Evolutionary conservation across 30 jellyfish, hydroid and myxozoan species (phyloP), one percentile per base, ranked within the genome.

Genomic region (Pseudorhiza aurosa): DNA sequence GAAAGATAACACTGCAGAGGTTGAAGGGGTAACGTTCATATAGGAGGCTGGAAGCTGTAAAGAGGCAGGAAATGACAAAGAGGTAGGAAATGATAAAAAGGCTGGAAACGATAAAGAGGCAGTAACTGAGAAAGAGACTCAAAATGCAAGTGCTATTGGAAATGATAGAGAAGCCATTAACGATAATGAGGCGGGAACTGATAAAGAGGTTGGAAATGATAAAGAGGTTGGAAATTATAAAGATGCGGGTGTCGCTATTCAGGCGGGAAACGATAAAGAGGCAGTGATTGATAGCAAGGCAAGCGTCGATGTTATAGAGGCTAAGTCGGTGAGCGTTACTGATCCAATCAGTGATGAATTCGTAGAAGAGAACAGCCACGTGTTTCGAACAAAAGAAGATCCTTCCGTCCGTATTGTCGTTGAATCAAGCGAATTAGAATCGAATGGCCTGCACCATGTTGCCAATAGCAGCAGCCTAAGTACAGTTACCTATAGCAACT

Each of bases 401-500:
- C n/a, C n/a, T n/a, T n/a, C n/a, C n/a, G n/a, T n/a, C n/a, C n/a
- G n/a, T n/a, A n/a, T n/a, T 14, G 14, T 53, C 8, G 35, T 1
- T 53, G 67, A 53, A 53, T 4, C 29, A 4, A 53, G 33, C 8
- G 35, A 47, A 5, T 17, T 47, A 47, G 62, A 15, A 47, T 7
- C 36, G 24, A 33, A 19, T 19, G 67, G 24, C 8, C 14, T 15
- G 36, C 21, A 24, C 14, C 36, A 19, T 18, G 36, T 53, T 3
- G 36, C 67, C 2, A 15, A 12, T 17, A 3, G 8, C 32, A 19
- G 67, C 36, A 53, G 21, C 14, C 37, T 1, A 53, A 53, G 7
- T 19, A 53, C 67, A n/a, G 67, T 53, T 7, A 14, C 67, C 4
- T 53, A 53, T 22, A 53, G 67, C 67, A 53, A 19, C 67, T 14